Conservation (phyloP, 2,888 invertebrate genomes). For the Oligia fasciuncula region DNA sequence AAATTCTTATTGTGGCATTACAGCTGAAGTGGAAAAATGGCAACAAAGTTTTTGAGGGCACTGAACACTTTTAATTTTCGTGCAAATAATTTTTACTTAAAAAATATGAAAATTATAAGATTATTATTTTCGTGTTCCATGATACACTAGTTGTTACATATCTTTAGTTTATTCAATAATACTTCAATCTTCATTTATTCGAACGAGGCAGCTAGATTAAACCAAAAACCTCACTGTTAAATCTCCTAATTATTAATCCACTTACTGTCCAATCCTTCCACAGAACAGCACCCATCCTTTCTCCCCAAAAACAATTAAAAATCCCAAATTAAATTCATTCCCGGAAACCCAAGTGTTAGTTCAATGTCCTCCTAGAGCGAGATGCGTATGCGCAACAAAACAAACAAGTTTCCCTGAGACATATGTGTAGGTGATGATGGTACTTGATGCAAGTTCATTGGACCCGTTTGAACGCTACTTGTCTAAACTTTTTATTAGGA, state of each 20-base stretch:
- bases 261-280: no score
- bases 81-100: not conserved
- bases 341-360: conserved; percentile 67
- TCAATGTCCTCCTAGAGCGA: conserved; percentile 71
- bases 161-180: not conserved
- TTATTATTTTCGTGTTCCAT: not conserved
- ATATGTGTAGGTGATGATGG: conserved; percentile 66
- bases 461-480: conserved; percentile 53
- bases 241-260: not conserved
- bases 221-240: not conserved
- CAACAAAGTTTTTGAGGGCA: no score
- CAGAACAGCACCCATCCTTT: not conserved
- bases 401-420: conserved; percentile 69
- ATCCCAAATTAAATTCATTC: conserved; percentile 46
- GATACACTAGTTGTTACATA: no score
- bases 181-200: not conserved
- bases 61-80: no score
- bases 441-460: conserved; percentile 58
- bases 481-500: conserved; percentile 66
- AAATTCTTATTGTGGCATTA: no score
- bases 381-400: conserved; percentile 70
- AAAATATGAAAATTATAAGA: not conserved
- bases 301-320: conserved; percentile 27
- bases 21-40: no score
- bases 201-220: not conserved